Evolutionary conservation across 2,888 invertebrate genomes (phyloP), one percentile per base, ranked within the genome.

Genomic region (Drosophila suboccidentalis): DNA sequence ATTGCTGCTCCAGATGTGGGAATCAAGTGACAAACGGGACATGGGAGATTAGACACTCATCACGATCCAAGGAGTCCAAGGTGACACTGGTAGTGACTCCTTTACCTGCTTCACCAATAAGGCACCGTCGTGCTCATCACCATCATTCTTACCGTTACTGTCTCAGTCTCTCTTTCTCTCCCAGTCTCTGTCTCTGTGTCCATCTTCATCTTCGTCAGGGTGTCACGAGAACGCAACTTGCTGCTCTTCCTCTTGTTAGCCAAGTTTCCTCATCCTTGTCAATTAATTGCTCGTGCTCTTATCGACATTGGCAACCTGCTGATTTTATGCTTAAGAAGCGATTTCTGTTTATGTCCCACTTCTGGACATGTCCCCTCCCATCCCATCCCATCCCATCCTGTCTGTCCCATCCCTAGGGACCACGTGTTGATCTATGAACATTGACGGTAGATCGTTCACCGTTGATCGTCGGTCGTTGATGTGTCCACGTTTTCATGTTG

Each of bases 121-220:
- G 87, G 76, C 65, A 71, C 74, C 85, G 71, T 88, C 88, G 88
- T 84, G 82, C 70, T 59, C 68, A 68, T 74, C 80, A 70, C 70
- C 73, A 70, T 80, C 75, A 67, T 15, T 64, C 59, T 32, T 61
- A 41, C 36, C 67, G 54, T 60, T 44, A 70, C 59, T 38, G 26
- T 60, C 53, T 36, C 53, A 47, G 60, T 69, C 39, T 51, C 19
- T 17, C 15, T n/a, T n/a, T 67, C 54, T 66, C 60, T 66, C 54
- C 10, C 38, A 49, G 38, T 43, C 39, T 54, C 22, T 1, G 17
- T 29, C 41, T 43, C 59, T 54, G 41, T 32, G 38, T 22, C 44
- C 29, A 13, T 39, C 54, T 53, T 9, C 17, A 29, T 54, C 63
- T 51, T 22, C 46, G 58, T 74, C 76, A 46, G 62, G 32, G 62